A percentile compares a stretch with the other conserved stretches of the same genome.
phyloP scores from a whole-genome alignment of 2,888 invertebrate species.

The Eupeodes luniger region DNA sequence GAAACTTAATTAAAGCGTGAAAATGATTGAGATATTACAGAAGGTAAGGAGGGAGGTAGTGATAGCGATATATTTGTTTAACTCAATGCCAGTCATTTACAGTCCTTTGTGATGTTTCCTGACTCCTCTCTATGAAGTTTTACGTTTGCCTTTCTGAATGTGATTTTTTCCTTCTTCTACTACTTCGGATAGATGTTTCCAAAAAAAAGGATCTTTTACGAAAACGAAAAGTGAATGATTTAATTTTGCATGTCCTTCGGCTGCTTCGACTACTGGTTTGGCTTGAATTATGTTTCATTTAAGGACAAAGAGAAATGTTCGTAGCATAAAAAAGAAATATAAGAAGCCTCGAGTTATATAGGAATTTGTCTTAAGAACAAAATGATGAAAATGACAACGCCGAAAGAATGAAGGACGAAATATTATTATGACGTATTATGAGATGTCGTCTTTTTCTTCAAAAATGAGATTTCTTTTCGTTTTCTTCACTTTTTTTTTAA shows the following conservation, averaged over 20 bases:
- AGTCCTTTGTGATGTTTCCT: constrained; percentile 35
- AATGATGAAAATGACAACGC: too few species aligned
- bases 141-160: not conserved
- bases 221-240: constrained; percentile 64
- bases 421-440: constrained; percentile 7
- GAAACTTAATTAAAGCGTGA: constrained; percentile 64
- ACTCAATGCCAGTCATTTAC: constrained; percentile 45
- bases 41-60: too few species aligned
- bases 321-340: not conserved
- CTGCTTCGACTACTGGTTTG: not conserved
- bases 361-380: constrained; percentile 20
- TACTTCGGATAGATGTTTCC: not conserved
- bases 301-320: constrained; percentile 14
- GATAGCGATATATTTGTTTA: too few species aligned
- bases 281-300: constrained; percentile 65
- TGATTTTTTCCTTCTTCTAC: constrained; percentile 11
- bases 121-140: not conserved
- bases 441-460: constrained; percentile 1
- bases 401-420: not conserved
- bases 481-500: not conserved
- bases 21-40: constrained; percentile 56
- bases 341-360: constrained; percentile 6
- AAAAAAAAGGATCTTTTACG: constrained; percentile 43
- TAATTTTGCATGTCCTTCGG: constrained; percentile 54
- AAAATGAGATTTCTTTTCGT: not conserved